These are phyloP conservation scores for Heliothis peltigera DNA, from an alignment of 2,888 invertebrate species.

Conservation along the genomic window DNA sequence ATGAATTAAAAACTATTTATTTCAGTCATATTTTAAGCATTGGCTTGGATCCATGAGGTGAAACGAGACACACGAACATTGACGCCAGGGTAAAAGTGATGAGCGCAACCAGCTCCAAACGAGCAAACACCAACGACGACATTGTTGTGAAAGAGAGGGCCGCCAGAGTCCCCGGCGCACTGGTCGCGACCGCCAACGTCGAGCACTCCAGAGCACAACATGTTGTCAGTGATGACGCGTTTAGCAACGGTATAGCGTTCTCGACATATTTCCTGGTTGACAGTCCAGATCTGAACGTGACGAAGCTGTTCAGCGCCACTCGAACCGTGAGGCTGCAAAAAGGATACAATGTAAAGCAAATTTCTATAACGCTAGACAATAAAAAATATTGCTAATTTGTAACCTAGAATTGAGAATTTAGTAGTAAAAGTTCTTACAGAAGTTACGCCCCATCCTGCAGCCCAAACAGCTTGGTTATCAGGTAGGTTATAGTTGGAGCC, in stretches of 20 bases:
- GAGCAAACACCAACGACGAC: conserved; percentile 67
- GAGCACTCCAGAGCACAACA: conserved; percentile 68
- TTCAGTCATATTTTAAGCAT: conserved; percentile 57
- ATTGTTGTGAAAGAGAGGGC: conserved; percentile 66
- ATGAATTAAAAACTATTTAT: neutral
- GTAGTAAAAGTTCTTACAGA: conserved; percentile 60
- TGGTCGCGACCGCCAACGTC: conserved; percentile 67
- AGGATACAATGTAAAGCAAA: no score
- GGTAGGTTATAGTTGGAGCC: conserved; percentile 66
- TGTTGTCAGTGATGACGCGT: conserved; percentile 58
- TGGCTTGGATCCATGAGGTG: conserved; percentile 66
- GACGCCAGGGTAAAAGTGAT: conserved; percentile 62
- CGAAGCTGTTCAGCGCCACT: conserved; percentile 64
- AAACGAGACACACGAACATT: conserved; percentile 62
- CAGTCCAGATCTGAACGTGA: conserved; percentile 67
- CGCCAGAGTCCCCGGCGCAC: conserved; percentile 70
- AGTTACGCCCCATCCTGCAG: conserved; percentile 80
- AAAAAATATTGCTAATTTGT: no score
- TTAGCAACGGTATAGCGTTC: conserved; percentile 47
- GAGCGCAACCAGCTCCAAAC: conserved; percentile 62
- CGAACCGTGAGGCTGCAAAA: conserved; percentile 50
- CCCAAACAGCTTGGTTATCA: conserved; percentile 71
- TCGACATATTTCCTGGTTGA: conserved; percentile 63
- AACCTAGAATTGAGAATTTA: no score
- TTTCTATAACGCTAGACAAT: no score